phyloP scores from a whole-genome alignment of 2,113 vertebrate genomes.

The Poicephalus gulielmi region DNA sequence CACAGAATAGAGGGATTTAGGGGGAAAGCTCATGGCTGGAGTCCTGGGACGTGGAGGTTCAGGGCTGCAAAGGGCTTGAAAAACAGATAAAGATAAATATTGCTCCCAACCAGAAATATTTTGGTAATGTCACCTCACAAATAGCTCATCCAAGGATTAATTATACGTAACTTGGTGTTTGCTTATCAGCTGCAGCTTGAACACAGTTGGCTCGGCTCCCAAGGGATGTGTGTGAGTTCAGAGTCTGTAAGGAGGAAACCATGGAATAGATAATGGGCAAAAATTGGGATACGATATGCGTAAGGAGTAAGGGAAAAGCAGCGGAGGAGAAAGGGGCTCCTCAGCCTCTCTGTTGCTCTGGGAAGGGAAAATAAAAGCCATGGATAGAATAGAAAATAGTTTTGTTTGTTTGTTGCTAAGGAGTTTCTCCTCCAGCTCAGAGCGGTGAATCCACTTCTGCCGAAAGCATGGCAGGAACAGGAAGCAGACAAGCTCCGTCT shows the following conservation, averaged over 20 bases:
- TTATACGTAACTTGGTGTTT: not conserved
- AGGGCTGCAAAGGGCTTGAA: not conserved
- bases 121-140: constrained; percentile 11
- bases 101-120: constrained; percentile 18
- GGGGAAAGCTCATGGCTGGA: not conserved
- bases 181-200: constrained; percentile 14
- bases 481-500: not conserved
- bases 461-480: not conserved
- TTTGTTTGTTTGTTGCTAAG: not conserved
- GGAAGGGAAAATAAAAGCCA: rapidly evolving
- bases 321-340: not conserved
- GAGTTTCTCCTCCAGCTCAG: not conserved
- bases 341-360: not conserved
- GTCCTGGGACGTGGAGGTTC: not conserved
- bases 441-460: not conserved
- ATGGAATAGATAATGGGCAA: rapidly evolving
- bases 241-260: not conserved
- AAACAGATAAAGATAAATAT: constrained; percentile 18
- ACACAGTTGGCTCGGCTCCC: not conserved
- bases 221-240: not conserved
- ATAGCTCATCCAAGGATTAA: constrained; percentile 31
- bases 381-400: not conserved
- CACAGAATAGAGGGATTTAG: not conserved
- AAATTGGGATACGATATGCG: not conserved
- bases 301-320: not conserved